Percentiles rank a stretch among this genome's conserved stretches.
These are phyloP conservation scores for Myotis yumanensis DNA, from an alignment of 2,113 vertebrate genomes.

Conservation along the genomic window DNA sequence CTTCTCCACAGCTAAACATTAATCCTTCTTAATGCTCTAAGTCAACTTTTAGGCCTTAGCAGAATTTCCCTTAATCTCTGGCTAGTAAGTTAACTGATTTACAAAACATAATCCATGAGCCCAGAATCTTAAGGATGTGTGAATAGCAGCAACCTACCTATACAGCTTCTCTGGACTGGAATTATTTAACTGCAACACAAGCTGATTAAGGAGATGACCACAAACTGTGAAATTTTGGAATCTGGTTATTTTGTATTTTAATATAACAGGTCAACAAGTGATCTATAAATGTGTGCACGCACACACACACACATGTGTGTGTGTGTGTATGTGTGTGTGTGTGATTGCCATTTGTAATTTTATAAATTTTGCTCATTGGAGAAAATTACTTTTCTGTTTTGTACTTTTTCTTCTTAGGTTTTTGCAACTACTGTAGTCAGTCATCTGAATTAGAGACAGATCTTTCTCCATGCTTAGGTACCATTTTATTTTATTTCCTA, in stretches of 20 bases:
- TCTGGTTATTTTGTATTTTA: slow-evolving; percentile 53
- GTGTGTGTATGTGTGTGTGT: background rate
- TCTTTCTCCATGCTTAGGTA: slow-evolving; percentile 63
- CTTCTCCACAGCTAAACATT: slow-evolving; percentile 98
- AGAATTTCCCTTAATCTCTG: slow-evolving; percentile 99
- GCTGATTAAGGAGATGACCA: background rate
- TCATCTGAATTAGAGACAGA: slow-evolving; percentile 70
- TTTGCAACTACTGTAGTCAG: slow-evolving; percentile 46
- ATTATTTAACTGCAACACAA: background rate
- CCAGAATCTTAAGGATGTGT: slow-evolving; percentile 87
- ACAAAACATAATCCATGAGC: slow-evolving; percentile 92
- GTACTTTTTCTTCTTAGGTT: slow-evolving; percentile 13
- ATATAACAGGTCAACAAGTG: background rate
- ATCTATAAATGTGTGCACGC: background rate
- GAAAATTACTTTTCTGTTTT: slow-evolving; percentile 30
- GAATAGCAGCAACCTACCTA: slow-evolving; percentile 77
- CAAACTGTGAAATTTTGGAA: background rate
- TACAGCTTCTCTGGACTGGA: slow-evolving; percentile 50
- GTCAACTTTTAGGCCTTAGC: slow-evolving; percentile 99
- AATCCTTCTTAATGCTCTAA: slow-evolving; percentile 99
- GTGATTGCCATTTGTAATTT: slow-evolving; percentile 56
- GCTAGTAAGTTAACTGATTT: slow-evolving; percentile 95
- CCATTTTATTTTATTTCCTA: slow-evolving; percentile 67
- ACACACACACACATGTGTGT: background rate
- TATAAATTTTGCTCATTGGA: slow-evolving; percentile 34